Conservation (phyloP, 2,113 vertebrate species). For the Odontophorus gujanensis region DNA sequence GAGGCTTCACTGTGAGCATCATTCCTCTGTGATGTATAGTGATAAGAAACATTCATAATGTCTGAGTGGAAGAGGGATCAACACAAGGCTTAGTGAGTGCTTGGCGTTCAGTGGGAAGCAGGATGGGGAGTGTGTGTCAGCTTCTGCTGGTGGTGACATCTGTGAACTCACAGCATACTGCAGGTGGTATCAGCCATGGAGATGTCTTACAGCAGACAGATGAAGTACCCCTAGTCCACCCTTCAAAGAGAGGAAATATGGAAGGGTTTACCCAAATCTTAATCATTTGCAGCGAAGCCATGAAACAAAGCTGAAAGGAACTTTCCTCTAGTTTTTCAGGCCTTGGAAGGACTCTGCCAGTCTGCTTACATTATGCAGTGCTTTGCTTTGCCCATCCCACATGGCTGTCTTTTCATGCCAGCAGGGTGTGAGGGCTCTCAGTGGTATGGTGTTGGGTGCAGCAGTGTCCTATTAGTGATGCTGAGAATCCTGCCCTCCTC, state of each 20-base stretch:
- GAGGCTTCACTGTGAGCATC: neutral
- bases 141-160: neutral
- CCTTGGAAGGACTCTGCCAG: neutral
- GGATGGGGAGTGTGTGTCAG: neutral
- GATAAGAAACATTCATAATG: neutral
- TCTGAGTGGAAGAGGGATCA: neutral
- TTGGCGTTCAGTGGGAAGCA: neutral
- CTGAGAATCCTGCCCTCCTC: neutral
- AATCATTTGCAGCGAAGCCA: neutral
- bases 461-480: neutral
- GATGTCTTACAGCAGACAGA: neutral
- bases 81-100: neutral
- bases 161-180: neutral
- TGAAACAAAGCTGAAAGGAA: neutral
- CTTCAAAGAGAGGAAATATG: neutral
- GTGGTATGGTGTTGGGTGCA: neutral
- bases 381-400: neutral
- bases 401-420: neutral
- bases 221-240: neutral
- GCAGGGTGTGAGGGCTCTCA: rapidly evolving
- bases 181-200: neutral
- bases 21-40: neutral
- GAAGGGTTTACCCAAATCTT: neutral
- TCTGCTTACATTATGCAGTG: neutral
- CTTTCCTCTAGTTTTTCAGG: neutral